Evolutionary conservation across 2,888 invertebrate species (phyloP).

Genomic region (Heteromurus nitidus): DNA sequence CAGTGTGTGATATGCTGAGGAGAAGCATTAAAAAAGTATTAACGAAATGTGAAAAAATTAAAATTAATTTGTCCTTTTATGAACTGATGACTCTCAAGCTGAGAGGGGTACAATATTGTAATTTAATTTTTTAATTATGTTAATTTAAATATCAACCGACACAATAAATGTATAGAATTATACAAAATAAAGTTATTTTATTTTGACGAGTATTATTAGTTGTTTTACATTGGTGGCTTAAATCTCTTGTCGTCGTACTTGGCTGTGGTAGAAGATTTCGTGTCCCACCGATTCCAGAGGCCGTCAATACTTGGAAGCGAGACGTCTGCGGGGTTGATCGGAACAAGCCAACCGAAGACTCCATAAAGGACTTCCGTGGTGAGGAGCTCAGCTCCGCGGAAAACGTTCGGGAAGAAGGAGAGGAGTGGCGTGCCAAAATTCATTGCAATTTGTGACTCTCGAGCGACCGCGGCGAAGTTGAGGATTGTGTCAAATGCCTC

Average conservation of each 20-base stretch:
- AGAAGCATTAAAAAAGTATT: no score
- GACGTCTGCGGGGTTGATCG: constrained; percentile 31
- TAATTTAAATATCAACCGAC: no score
- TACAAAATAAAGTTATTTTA: neutral
- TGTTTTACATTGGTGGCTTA: neutral
- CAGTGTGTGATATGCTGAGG: constrained; percentile 36
- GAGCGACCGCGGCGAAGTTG: constrained; percentile 63
- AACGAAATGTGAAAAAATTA: no score
- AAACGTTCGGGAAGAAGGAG: constrained; percentile 69
- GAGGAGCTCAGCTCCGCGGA: constrained; percentile 63
- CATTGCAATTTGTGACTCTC: constrained; percentile 65
- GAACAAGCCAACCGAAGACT: constrained; percentile 52
- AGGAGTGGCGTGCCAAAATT: constrained; percentile 66
- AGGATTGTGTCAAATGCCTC: constrained; percentile 71
- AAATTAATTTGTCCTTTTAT: neutral
- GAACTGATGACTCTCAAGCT: neutral
- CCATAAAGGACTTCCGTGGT: constrained; percentile 37
- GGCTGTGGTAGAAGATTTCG: constrained; percentile 22
- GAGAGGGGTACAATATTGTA: no score
- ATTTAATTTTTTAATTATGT: no score
- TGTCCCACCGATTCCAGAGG: constrained; percentile 51
- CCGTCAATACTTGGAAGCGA: constrained; percentile 27
- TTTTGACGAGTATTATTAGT: neutral
- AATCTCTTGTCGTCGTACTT: constrained; percentile 22
- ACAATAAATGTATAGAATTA: neutral